phyloP scores from a whole-genome alignment of 2,113 vertebrate species.

The Apodemus speciosus region DNA sequence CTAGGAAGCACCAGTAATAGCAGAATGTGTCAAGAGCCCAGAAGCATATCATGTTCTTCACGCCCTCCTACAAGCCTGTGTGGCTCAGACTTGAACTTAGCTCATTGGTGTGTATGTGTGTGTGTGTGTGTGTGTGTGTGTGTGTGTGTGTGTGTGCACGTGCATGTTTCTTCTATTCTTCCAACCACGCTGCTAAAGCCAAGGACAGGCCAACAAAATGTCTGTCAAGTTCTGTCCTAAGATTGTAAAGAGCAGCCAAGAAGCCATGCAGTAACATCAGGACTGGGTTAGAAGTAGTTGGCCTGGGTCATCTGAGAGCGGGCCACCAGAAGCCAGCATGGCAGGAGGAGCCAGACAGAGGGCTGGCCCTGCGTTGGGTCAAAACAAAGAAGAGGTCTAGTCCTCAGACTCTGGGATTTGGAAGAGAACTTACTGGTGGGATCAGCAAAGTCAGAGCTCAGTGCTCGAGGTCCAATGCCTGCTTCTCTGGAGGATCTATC shows the following conservation, averaged over 20 bases:
- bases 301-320: background rate
- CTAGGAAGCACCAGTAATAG: background rate
- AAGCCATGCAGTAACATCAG: accelerated
- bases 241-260: background rate
- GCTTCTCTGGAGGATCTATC: background rate
- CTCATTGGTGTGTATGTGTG: background rate
- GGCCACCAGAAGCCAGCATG: background rate
- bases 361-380: accelerated
- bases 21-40: background rate
- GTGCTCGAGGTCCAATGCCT: accelerated
- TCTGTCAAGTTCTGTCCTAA: background rate
- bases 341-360: background rate
- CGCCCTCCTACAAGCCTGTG: background rate
- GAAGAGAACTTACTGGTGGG: accelerated
- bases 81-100: background rate
- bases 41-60: background rate
- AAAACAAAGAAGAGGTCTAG: background rate
- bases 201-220: background rate
- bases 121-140: background rate
- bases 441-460: background rate
- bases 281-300: background rate
- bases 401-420: accelerated
- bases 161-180: background rate
- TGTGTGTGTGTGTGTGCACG: background rate
- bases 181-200: background rate